Evolutionary conservation across 1,140 invertebrate species (phyloP), one percentile per base, ranked within the genome.

Genomic region (Heliconius congener): DNA sequence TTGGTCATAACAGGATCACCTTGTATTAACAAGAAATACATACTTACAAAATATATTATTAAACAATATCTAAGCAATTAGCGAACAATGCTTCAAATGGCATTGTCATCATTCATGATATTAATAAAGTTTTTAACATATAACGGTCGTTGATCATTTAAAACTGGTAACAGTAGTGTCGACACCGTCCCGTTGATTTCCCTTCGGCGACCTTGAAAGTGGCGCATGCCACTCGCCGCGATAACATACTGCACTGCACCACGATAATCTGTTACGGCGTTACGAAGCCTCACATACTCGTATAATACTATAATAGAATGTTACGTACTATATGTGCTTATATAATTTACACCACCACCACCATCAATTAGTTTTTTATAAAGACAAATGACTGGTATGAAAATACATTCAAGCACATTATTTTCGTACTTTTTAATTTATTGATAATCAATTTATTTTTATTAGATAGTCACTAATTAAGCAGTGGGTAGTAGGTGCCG

Each of bases 141-240:
- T 88, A 90, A 88, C 86, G 83, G 80, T 83, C 77, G 79, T 83
- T 85, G 83, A 80, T 84, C 78, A 80, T 82, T 80, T 80, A 84
- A 82, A 81, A 80, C 75, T 83, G 86, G 80, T 88, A 86, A 81
- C 84, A 82, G 85, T 82, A 81, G 80, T 91, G 88, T 89, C 88
- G 87, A 90, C 88, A 92, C 84, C 82, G 46, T 86, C 80, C 84
- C 86, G 87, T 87, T 87, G 87, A 90, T 93, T 93, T 94, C 88
- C 91, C 91, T 91, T 92, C 90, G 88, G 87, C 88, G 93, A 92
- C 93, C 93, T 94, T 93, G 92, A 80, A 85, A 85, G 76, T 81
- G 77, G 82, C 81, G 85, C 85, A 80, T 81, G 80, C 81, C 86
- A 83, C 85, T 87, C 88, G 85, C 82, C 82, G 78, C 87, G 87